These are phyloP conservation scores for Decapterus maruadsi DNA, from an alignment of 2,797 vertebrate species.

Conservation along the genomic window DNA sequence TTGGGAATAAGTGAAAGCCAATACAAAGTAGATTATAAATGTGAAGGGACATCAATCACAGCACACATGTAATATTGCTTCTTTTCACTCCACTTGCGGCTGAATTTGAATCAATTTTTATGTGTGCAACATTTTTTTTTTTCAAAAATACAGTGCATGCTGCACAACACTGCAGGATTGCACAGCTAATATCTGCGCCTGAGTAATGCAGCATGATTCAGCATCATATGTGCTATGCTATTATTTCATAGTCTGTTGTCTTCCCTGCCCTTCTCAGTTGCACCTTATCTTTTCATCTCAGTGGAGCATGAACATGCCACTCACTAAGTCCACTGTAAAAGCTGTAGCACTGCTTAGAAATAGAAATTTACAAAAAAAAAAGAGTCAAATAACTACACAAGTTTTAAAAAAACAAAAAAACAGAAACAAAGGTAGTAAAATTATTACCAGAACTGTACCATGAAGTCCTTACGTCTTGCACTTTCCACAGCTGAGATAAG, in stretches of 20 bases:
- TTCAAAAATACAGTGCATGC: background rate
- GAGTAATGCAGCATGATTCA: slow-evolving; percentile 45
- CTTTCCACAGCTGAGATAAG: background rate
- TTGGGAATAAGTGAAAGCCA: slow-evolving; percentile 64
- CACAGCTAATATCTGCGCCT: background rate
- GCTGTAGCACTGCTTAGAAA: background rate
- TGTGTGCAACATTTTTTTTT: background rate
- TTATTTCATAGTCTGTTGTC: slow-evolving; percentile 62
- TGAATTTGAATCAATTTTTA: slow-evolving; percentile 28
- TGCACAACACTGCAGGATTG: background rate
- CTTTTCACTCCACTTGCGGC: slow-evolving; percentile 66
- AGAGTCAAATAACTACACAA: no score
- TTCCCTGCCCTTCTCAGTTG: background rate
- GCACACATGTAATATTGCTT: slow-evolving; percentile 78
- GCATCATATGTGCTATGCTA: slow-evolving; percentile 31
- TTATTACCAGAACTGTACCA: background rate
- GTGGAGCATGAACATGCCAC: background rate
- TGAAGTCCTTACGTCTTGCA: background rate
- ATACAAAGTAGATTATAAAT: slow-evolving; percentile 85
- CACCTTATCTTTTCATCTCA: background rate
- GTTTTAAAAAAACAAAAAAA: background rate
- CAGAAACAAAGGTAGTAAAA: background rate
- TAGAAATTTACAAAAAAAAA: background rate
- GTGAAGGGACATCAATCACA: slow-evolving; percentile 83
- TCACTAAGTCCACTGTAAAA: background rate